Evolutionary conservation across 2,113 vertebrate species (phyloP), one percentile per base, ranked within the genome.

Genomic region (Opisthocomus hoazin): DNA sequence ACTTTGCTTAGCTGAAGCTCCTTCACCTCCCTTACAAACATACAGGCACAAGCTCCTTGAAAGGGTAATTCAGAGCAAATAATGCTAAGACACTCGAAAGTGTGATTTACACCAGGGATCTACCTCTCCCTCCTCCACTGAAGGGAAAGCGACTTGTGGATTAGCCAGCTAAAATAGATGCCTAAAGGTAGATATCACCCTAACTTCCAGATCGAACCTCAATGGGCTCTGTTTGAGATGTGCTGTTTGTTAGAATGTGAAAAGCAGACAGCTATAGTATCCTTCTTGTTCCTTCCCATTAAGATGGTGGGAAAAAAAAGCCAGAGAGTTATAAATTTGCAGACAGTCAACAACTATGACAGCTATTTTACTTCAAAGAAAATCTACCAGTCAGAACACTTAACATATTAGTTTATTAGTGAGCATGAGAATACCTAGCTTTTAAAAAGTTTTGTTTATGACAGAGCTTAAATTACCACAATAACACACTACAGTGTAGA

Each of bases 1-100:
- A 93, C 84, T 95, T 65, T 51, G 79, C 85, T 96, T 27, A 87
- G 90, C 82, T 90, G 66, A 88, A 92, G 58, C 69, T 89, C 77
- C 69, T 94, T 94, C 57, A 95, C 65, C 61, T 71, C 69, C 84
- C 81, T 84, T 92, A 87, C 48, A 63, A 92, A 63, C 75, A 73
- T 3, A 41, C 1, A 75, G 57, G 79, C 30, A 85, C 18, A 68
- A 82, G 43, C 73, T 64, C 51, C 32, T 24, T 48, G 64, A 89
- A 93, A 96, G 60, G 61, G 14, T 74, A 89, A 82, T 70, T 87
- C 74, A 84, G 87, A 94, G 51, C 60, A 87, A 90, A 39, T 48
- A 83, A 83, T 3, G 21, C 29, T 30, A 51, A 90, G 43, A 64
- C 57, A 58, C 83, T 71, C 74, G 76, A 51, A 94, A 87, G 56